Percentiles rank a stretch among this genome's conserved stretches.
Conservation (phyloP, 2,888 invertebrate species). For the Tenthredo amoena region DNA sequence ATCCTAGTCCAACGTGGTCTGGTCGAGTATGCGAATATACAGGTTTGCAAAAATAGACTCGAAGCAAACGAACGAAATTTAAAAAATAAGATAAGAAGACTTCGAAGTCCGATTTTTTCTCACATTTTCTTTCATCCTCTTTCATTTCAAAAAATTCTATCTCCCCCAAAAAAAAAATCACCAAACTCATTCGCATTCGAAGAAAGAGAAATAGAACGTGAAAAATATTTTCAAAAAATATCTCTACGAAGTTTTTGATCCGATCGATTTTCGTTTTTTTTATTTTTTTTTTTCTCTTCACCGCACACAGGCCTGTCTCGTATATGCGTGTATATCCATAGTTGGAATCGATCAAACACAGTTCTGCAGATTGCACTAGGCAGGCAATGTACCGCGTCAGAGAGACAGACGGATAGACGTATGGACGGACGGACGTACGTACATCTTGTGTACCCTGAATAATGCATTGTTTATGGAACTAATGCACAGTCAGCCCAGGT, state of each 20-base stretch:
- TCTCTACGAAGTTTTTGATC: not conserved
- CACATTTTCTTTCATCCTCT: too few relatives aligned
- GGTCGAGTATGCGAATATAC: not conserved
- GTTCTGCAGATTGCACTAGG: not conserved
- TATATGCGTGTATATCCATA: not conserved
- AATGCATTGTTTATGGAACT: constrained; percentile 78
- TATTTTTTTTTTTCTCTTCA: not conserved
- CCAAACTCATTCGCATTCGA: too few relatives aligned
- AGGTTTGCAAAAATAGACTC: not conserved
- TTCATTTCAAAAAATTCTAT: too few relatives aligned
- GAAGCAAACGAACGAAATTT: not conserved
- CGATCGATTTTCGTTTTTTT: not conserved
- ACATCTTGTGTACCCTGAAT: constrained; percentile 69
- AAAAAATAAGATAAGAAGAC: not conserved
- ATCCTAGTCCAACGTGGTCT: not conserved
- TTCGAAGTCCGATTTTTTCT: too few relatives aligned
- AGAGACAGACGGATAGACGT: not conserved
- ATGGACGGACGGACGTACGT: constrained; percentile 31
- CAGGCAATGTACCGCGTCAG: not conserved
- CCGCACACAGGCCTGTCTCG: not conserved
- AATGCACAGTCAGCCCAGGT: constrained; percentile 76
- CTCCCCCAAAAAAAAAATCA: too few relatives aligned
- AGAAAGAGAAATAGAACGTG: too few relatives aligned
- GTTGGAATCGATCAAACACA: not conserved
- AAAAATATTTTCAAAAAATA: too few relatives aligned